Evolutionary conservation across 1,140 invertebrate species (phyloP), one percentile per base, ranked within the genome.

Genomic region (Zaprionus inermis): DNA sequence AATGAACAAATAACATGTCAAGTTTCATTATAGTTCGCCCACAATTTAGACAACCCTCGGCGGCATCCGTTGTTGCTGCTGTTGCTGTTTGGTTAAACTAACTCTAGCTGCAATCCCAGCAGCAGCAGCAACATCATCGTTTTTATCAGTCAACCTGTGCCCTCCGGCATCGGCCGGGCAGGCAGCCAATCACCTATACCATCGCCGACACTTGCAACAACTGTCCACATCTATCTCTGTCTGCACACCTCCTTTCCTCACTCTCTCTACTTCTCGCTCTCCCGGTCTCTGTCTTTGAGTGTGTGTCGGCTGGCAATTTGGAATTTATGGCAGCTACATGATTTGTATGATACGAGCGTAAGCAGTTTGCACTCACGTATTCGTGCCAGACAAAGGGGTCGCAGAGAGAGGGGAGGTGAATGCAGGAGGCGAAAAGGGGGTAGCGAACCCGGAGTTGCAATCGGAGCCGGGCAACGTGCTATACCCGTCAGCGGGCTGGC

Each of bases 1-100:
- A 81, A 90, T 91, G 84, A 79, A 83, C 83, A 91, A 91, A 91
- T 91, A 91, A 89, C 89, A 91, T 91, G 89, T 91, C 89, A 91
- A 80, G 89, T 91, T 83, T 81, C 81, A 91, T 91, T 91, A 91
- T 81, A 73, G 60, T 65, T 81, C 51, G 61, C 72, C 73, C 68
- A 68, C 71, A 89, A 81, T 70, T 81, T 76, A 81, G 67, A 57
- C 72, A 68, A 72, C 64, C 68, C 72, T 75, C 67, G 46, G 59
- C 49, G 38, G 49, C 71, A 75, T 71, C 58, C 46, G 41, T 32
- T 46, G 46, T 60, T 66, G 71, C 44, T 55, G 49, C 34, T 57
- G 65, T 49, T 63, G 36, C 11, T 54, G 54, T 36, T 58, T 56
- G 66, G 58, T 71, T 68, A 67, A 79, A 79, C 77, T 73, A 76